Evolutionary conservation across 2,888 invertebrate species (phyloP).

Genomic region (Lordiphosa fenestrarum): DNA sequence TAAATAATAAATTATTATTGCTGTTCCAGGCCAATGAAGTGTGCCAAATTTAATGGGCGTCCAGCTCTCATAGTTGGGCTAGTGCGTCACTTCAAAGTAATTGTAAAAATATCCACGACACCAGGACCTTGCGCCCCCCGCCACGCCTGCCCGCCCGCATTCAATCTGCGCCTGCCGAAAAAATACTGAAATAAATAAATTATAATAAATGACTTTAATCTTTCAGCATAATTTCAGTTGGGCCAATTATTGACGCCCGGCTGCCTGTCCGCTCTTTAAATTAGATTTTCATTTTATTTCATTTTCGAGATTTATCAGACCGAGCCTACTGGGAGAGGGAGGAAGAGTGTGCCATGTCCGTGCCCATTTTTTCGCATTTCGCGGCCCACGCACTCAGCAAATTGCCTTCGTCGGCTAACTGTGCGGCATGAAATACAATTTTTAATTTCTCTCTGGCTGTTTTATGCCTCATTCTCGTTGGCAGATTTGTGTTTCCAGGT

Average conservation of each 20-base stretch:
- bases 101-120: conserved; percentile 42
- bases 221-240: conserved; percentile 57
- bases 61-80: conserved; percentile 59
- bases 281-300: conserved; percentile 29
- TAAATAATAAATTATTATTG: conserved; percentile 74
- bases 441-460: conserved; percentile 22
- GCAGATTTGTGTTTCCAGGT: conserved; percentile 10
- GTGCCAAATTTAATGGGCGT: conserved; percentile 69
- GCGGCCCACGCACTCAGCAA: conserved; percentile 13
- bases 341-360: conserved; percentile 15
- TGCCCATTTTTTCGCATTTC: conserved; percentile 10
- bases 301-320: conserved; percentile 47
- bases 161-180: conserved; percentile 33
- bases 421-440: conserved; percentile 13
- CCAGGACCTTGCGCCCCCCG: not conserved
- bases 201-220: conserved; percentile 60
- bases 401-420: conserved; percentile 14
- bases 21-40: conserved; percentile 65
- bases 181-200: conserved; percentile 39
- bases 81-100: conserved; percentile 69
- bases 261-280: conserved; percentile 35
- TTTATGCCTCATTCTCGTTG: not conserved
- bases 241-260: conserved; percentile 52
- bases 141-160: conserved; percentile 1
- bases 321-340: conserved; percentile 18